These are phyloP conservation scores for Masnerella sp. DNA, from an alignment of 2,888 invertebrate genomes.

Conservation along the genomic window DNA sequence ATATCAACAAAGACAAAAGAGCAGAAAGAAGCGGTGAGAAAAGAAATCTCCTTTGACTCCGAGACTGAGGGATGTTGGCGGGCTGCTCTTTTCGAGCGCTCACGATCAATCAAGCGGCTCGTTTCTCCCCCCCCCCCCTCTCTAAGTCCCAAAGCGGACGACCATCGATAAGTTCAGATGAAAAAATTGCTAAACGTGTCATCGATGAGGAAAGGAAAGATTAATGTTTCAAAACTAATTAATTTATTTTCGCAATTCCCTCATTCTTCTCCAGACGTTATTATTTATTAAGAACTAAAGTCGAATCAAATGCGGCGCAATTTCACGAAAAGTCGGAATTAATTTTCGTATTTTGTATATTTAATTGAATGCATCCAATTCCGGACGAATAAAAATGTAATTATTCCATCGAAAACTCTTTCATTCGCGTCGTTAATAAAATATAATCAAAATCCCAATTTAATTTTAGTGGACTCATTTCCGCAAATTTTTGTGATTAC, in stretches of 20 bases:
- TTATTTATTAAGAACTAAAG: too few species aligned
- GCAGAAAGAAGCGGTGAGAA: constrained; percentile 38
- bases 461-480: too few species aligned
- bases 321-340: too few species aligned
- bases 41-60: constrained; percentile 51
- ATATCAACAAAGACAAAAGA: constrained; percentile 54
- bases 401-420: too few species aligned
- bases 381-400: too few species aligned
- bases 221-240: constrained; percentile 17
- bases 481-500: too few species aligned
- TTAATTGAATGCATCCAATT: too few species aligned
- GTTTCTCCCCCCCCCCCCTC: constrained; percentile 20
- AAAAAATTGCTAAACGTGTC: constrained; percentile 55
- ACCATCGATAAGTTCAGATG: constrained; percentile 49
- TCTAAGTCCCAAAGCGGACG: constrained; percentile 50
- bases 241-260: constrained; percentile 6
- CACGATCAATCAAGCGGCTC: constrained; percentile 60
- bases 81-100: constrained; percentile 49
- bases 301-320: too few species aligned
- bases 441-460: too few species aligned
- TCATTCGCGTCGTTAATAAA: too few species aligned
- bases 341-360: too few species aligned
- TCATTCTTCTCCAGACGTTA: background rate
- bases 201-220: constrained; percentile 31
- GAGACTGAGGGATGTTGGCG: constrained; percentile 49